phyloP scores from a whole-genome alignment of 1,140 invertebrate genomes.

The Drosophila watanabei region DNA sequence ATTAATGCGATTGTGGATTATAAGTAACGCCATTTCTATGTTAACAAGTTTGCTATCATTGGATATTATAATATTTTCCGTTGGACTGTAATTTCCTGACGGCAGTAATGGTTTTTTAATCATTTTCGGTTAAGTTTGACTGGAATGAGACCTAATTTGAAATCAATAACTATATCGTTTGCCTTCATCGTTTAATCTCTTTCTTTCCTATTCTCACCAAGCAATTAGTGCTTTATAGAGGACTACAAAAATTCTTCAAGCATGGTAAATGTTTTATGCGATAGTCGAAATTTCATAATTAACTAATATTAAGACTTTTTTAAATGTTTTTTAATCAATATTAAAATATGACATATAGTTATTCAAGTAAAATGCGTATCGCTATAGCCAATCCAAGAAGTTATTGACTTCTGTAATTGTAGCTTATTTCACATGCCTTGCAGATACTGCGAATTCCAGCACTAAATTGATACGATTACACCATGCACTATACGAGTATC shows the following conservation, averaged over 20 bases:
- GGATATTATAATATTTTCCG: not conserved
- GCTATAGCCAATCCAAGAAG: not conserved
- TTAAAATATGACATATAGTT: not conserved
- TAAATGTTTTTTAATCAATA: not conserved
- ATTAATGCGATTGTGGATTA: not conserved
- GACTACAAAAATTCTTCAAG: not conserved
- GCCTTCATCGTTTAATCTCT: not conserved
- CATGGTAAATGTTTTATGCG: not conserved
- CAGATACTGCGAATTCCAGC: not conserved
- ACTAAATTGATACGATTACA: not conserved
- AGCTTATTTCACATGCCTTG: not conserved
- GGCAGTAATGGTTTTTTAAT: not conserved
- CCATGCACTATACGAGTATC: not conserved
- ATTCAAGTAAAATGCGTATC: not conserved
- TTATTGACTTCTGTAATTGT: slow-evolving; percentile 1
- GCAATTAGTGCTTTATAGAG: not conserved
- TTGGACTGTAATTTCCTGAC: not conserved
- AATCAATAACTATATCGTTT: not conserved
- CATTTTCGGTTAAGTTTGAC: not conserved
- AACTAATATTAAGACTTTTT: not conserved
- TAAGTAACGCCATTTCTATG: not conserved
- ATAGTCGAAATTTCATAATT: not conserved
- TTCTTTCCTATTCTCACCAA: not conserved
- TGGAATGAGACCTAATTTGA: not conserved
- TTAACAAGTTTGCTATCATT: not conserved